These are phyloP conservation scores for Odontomachus brunneus DNA, from an alignment of 1,140 invertebrate species.

Conservation along the genomic window DNA sequence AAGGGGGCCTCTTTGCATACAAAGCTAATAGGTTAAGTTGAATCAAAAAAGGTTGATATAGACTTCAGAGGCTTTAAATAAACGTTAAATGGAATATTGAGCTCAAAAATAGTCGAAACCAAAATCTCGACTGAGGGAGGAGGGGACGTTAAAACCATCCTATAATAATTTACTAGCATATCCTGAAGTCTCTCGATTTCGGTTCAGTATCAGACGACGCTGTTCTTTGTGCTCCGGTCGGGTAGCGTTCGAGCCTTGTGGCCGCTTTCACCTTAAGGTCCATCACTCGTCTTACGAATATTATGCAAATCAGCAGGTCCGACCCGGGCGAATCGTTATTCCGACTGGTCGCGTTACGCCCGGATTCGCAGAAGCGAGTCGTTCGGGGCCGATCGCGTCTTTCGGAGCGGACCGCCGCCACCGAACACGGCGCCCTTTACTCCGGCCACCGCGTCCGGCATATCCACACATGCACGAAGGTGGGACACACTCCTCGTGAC, in stretches of 20 bases:
- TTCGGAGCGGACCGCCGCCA: neutral
- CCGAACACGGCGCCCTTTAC: neutral
- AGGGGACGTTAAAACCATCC: no score
- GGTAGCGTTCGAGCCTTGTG: neutral
- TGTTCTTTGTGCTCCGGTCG: neutral
- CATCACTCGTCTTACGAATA: conserved; percentile 22
- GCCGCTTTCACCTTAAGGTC: neutral
- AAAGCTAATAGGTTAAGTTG: no score
- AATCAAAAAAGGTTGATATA: no score
- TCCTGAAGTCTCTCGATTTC: no score
- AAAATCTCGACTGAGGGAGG: no score
- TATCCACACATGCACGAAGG: conserved; percentile 22
- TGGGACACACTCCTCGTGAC: conserved; percentile 67
- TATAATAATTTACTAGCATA: no score
- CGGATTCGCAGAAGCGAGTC: conserved; percentile 30
- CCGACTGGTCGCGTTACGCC: neutral
- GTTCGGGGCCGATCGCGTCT: neutral
- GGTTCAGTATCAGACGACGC: neutral
- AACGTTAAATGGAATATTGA: no score
- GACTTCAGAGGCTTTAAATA: no score
- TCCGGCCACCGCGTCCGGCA: neutral
- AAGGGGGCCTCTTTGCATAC: no score
- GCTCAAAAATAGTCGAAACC: no score
- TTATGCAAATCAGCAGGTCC: conserved; percentile 18
- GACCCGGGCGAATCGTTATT: conserved; percentile 11